Percentiles rank a stretch among this genome's conserved stretches.
phyloP scores from a whole-genome alignment of 2,113 vertebrate species.

The Nanger granti region DNA sequence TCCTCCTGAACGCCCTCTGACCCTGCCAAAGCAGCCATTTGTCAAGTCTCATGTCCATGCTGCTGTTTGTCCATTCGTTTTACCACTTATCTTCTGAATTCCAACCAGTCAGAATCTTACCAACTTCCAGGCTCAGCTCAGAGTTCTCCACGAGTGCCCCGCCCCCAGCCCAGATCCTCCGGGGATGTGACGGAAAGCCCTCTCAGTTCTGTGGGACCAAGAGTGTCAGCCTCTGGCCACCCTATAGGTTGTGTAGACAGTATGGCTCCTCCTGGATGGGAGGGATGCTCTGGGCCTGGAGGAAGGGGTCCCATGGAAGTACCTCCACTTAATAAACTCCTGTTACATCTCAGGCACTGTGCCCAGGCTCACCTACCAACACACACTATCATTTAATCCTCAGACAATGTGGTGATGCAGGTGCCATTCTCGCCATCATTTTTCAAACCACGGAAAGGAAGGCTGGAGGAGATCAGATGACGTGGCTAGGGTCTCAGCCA shows the following conservation, averaged over 20 bases:
- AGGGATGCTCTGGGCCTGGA: accelerated
- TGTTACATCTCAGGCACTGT: accelerated
- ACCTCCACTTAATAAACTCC: accelerated
- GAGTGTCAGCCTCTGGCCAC: neutral
- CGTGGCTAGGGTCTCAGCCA: too few relatives aligned
- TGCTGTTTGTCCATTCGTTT: neutral
- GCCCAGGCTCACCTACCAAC: accelerated
- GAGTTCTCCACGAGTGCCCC: neutral
- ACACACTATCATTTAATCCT: accelerated
- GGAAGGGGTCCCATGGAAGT: neutral
- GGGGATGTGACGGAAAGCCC: accelerated
- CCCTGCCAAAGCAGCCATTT: neutral
- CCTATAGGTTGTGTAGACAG: neutral
- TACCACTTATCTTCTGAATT: neutral
- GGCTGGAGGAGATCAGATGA: neutral
- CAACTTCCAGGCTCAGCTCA: neutral
- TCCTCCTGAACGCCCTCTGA: neutral
- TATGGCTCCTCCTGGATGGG: neutral
- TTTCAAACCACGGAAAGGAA: neutral
- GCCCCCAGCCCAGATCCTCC: accelerated
- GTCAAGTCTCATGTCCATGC: too few relatives aligned
- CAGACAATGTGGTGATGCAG: accelerated
- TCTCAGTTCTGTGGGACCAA: neutral
- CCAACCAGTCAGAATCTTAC: neutral
- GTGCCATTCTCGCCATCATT: accelerated